Base-by-base conservation (phyloP, 2,888 invertebrate genomes). In the Philaethria dido region DNA sequence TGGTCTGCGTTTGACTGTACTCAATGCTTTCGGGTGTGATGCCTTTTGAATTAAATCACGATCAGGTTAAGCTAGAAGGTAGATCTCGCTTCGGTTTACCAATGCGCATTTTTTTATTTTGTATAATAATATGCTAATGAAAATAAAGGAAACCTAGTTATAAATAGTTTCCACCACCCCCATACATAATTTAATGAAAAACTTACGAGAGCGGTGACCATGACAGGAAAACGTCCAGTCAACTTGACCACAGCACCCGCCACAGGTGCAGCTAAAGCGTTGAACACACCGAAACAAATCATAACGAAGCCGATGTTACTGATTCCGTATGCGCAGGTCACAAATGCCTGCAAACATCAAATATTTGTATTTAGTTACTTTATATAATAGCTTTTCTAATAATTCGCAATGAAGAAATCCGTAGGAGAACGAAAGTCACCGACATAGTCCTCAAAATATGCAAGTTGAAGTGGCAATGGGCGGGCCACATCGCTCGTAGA, bases 251-350 rank as follows among this genome's bases (percentile, higher is more conserved):
- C 80, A 0, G 95, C 94, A 0, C 98, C 98, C 0, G 96, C 96
- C 11, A 95, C 86, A 0, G 97, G 94, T 0, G 98, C 97, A 0
- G 97, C 96, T n/a, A 97, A 83, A 0, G 98, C 97, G 80, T 98
- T 98, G 74, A 96, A 96, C 8, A 97, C 94, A 0, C 98, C 98
- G 83, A 97, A 98, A 81, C 97, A 97, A 71, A 98, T 97, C 96
- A 98, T 97, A 63, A 98, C 97, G 82, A 96, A 98, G 0, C 99
- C 99, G 62, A 99, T 98, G 85, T 98, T 96, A 73, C 95, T 95
- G 73, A 98, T 96, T 1, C 98, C 97, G 94, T 96, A 96, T 0
- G 97, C 96, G 77, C 97, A 97, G 0, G 97, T 96, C 0, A 97
- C 96, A 81, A 95, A 97, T 14, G 66, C 66, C 66, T 66, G 45